phyloP scores from a whole-genome alignment of 2,113 vertebrate species.

The Turdus rufiventris region DNA sequence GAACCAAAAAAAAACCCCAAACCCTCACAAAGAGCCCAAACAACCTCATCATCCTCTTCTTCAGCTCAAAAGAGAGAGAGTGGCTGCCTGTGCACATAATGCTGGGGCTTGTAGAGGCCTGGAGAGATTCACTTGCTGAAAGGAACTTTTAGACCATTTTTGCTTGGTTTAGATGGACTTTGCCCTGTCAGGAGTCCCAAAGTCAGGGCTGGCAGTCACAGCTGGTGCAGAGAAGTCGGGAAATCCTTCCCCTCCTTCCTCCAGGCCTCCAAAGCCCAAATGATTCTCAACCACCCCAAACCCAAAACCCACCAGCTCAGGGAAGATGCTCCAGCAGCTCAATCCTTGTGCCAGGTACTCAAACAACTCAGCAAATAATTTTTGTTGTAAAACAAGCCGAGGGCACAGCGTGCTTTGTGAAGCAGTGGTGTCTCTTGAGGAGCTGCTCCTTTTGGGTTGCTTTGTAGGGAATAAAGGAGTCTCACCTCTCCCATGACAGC shows the following conservation, averaged over 20 bases:
- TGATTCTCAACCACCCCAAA: neutral
- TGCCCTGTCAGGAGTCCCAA: neutral
- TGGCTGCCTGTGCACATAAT: rapidly evolving
- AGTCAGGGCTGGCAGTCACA: neutral
- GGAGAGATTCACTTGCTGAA: neutral
- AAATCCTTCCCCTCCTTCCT: neutral
- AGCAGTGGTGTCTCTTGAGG: rapidly evolving
- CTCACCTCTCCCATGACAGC: slow-evolving; percentile 98
- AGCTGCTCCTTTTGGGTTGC: neutral
- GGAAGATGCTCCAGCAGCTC: neutral
- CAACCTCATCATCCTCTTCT: neutral
- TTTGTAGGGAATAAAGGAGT: neutral
- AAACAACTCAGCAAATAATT: neutral
- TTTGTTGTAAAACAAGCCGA: rapidly evolving
- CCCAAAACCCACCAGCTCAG: neutral
- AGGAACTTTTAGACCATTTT: neutral
- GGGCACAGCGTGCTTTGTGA: rapidly evolving
- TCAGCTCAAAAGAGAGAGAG: rapidly evolving
- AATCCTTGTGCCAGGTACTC: neutral
- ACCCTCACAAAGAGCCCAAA: neutral
- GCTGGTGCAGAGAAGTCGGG: neutral
- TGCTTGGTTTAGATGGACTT: neutral
- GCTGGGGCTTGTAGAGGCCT: neutral
- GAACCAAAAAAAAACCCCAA: neutral
- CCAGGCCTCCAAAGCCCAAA: neutral